Percentiles rank a stretch among this genome's conserved stretches.
phyloP scores from a whole-genome alignment of 2,113 vertebrate species.

The Camarhynchus parvulus region DNA sequence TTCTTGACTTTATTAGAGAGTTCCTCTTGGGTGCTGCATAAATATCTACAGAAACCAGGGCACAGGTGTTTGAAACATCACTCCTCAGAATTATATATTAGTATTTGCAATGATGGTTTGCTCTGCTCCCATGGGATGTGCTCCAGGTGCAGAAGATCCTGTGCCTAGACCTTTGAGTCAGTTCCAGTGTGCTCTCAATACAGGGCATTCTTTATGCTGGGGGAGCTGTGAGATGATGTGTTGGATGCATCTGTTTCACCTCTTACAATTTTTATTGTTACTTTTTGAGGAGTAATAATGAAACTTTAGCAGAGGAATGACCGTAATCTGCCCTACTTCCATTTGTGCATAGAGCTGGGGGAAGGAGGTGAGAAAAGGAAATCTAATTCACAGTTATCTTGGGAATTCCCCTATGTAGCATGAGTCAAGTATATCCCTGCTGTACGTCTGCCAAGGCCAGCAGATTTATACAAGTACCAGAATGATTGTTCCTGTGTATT shows the following conservation, averaged over 20 bases:
- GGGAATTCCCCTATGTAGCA: constrained; percentile 24
- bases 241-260: neutral
- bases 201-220: neutral
- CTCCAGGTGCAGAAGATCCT: constrained; percentile 1
- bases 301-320: constrained; percentile 9
- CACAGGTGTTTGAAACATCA: neutral
- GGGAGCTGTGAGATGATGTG: neutral
- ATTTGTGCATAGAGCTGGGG: neutral
- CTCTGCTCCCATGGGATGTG: neutral
- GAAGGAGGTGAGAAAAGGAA: constrained; percentile 46
- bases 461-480: neutral
- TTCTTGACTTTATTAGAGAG: neutral
- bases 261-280: neutral
- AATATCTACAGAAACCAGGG: neutral
- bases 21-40: neutral
- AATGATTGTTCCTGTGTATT: constrained; percentile 52
- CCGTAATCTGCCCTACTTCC: neutral
- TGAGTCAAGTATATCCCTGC: constrained; percentile 25
- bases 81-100: neutral
- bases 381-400: constrained; percentile 10
- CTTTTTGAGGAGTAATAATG: neutral
- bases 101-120: neutral
- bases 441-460: neutral
- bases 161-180: neutral
- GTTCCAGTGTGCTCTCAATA: neutral